These are phyloP conservation scores for Vireo griseus DNA, from an alignment of 2,797 vertebrate species.

Conservation along the genomic window DNA sequence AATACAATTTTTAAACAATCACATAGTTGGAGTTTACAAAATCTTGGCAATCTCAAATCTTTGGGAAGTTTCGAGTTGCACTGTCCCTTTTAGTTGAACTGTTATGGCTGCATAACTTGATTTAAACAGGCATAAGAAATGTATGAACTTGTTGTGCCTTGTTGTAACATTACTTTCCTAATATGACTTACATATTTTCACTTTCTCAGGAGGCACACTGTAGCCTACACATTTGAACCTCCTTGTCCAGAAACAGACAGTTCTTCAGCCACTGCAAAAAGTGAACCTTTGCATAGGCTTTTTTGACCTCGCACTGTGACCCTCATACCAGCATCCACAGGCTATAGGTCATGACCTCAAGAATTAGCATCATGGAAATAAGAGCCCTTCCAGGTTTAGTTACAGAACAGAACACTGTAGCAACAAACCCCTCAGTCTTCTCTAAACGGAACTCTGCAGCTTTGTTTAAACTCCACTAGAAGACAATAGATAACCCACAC, in stretches of 20 bases:
- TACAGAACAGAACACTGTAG: conserved; percentile 51
- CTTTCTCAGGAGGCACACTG: conserved; percentile 13
- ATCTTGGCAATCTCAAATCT: not conserved
- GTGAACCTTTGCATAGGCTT: conserved; percentile 31
- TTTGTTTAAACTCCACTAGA: conserved; percentile 31
- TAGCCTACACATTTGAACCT: conserved; percentile 25
- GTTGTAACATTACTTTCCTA: conserved; percentile 13
- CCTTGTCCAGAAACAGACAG: conserved; percentile 30
- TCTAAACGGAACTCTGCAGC: conserved; percentile 12
- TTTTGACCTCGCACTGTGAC: conserved; percentile 69
- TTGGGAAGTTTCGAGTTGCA: not conserved
- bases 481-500: conserved; percentile 40
- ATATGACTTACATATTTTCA: conserved; percentile 37
- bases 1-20: not conserved
- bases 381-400: conserved; percentile 60
- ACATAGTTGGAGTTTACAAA: not conserved
- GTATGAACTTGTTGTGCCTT: conserved; percentile 25
- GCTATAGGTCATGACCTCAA: conserved; percentile 68
- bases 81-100: not conserved
- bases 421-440: conserved; percentile 20
- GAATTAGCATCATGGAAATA: conserved; percentile 69
- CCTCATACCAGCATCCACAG: conserved; percentile 71
- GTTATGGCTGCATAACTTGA: not conserved
- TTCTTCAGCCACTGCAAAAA: conserved; percentile 14
- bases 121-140: not conserved